Percentiles rank a stretch among this genome's conserved stretches.
These are phyloP conservation scores for Lamprologus speciosus DNA, from an alignment of 2,113 vertebrate genomes.

Conservation along the genomic window DNA sequence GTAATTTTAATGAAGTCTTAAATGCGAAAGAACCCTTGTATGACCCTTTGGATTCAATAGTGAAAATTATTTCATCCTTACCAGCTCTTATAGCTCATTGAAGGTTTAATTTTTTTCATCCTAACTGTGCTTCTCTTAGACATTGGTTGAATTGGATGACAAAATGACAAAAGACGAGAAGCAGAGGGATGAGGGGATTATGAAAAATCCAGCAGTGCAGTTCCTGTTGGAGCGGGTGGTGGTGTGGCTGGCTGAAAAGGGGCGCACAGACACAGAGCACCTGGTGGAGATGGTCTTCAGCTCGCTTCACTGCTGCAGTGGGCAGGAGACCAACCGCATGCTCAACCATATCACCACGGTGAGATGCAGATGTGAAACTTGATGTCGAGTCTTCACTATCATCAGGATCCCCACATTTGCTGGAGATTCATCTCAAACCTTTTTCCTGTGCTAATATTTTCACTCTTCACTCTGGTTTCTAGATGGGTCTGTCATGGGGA, in stretches of 20 bases:
- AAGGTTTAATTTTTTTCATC: background rate
- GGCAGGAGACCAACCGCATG: conserved; percentile 75
- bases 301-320: conserved; percentile 79
- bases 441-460: background rate
- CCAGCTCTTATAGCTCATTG: background rate
- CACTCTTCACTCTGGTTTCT: conserved; percentile 1
- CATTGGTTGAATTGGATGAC: conserved; percentile 69
- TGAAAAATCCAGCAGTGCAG: conserved; percentile 73
- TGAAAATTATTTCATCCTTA: background rate
- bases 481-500: conserved; percentile 84
- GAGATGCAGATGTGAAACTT: background rate
- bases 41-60: background rate
- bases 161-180: background rate
- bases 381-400: background rate
- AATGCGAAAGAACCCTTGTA: background rate
- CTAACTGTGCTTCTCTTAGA: conserved; percentile 23
- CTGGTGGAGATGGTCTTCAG: conserved; percentile 93
- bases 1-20: background rate
- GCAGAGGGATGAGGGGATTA: background rate
- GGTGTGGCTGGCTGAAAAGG: conserved; percentile 80
- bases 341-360: conserved; percentile 83
- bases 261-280: conserved; percentile 70
- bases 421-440: background rate
- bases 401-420: background rate
- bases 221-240: conserved; percentile 82